Evolutionary conservation across 2,113 vertebrate genomes (phyloP), one percentile per base, ranked within the genome.

Genomic region (Ailurus styani): DNA sequence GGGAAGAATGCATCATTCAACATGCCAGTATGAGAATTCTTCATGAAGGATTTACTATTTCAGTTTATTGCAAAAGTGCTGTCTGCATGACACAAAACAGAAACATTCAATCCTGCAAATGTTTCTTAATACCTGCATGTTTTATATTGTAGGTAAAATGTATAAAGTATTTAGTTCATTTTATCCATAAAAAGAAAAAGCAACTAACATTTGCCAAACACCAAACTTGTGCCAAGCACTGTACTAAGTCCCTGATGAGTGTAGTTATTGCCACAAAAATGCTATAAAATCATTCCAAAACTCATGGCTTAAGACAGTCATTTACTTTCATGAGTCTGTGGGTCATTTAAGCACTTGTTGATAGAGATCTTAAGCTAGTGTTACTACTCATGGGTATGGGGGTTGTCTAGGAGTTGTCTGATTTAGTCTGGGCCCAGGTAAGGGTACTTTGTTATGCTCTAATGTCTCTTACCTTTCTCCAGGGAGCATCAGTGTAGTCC

Each of bases 71-170:
- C 27, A 95, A 88, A 93, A 88, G 21, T 72, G 20, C 10, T 79
- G 37, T 37, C 52, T 77, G 34, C 50, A 88, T 90, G 60, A 57
- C 18, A 90, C 21, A 70, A 95, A 95, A 95, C 11, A 18, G 25
- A 97, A 95, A 92, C 40, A 68, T 89, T 96, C 27, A 52, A n/a
- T 95, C 34, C 84, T 54, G 45, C 70, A 86, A 90, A 84, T 87
- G n/a, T 85, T 95, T 92, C 55, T 78, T 87, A 90, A 95, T 85
- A 87, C 17, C 72, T 57, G 17, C 6, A 73, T 68, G 42, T 47
- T 93, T 92, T 84, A 68, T 25, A 87, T 8, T 81, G 3, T 60
- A 87, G 70, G 14, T 90, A 66, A 90, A 94, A 64, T 75, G 2
- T 81, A 64, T 84, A 87, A 64, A 92, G 89, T 75, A 45, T 64